Evolutionary conservation across 1,140 invertebrate genomes (phyloP), one percentile per base, ranked within the genome.

Genomic region (Archegozetes longisetosus): DNA sequence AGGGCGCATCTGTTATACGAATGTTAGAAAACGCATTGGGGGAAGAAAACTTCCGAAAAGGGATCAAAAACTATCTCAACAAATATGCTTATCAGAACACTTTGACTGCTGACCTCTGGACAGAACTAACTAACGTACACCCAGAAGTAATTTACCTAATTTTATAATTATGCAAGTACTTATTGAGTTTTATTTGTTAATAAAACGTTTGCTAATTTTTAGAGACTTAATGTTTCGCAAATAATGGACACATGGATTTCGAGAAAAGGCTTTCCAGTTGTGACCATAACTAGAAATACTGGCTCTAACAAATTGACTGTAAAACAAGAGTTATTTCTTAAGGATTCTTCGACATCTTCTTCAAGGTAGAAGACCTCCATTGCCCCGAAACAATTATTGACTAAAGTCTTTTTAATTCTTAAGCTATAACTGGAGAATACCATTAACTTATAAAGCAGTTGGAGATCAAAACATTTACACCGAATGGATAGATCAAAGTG

Each of bases 241-340:
- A 82, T 98, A 0, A 98, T 99, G 95, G 85, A 84, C 1, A 86
- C 84, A 14, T 98, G 93, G 93, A 96, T 88, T 0, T 77, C 79
- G 66, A 88, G 94, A 71, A 90, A 88, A 80, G 93, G 92, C 25
- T 96, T 88, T 69, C 90, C 89, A 9, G 75, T 82, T 1, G 69
- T 84, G 0, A 72, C 68, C 46, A 77, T 79, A 9, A 61, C 51
- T 3, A 22, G 13, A 13, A 51, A 29, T 12, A 46, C 17, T 58
- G n/a, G n/a, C 6, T 2, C 46, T 2, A 25, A 49, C 4, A 51
- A 23, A 14, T 50, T 58, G n/a, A 22, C 6, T 9, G 17, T 40
- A 40, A 40, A 24, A 58, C 57, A 58, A 26, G 57, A 58, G 50
- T 20, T 40, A 29, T 58, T 58, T 51, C 25, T 58, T 1, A 58